Conservation (phyloP, 2,888 invertebrate species). For the Psylliodes chrysocephalus region DNA sequence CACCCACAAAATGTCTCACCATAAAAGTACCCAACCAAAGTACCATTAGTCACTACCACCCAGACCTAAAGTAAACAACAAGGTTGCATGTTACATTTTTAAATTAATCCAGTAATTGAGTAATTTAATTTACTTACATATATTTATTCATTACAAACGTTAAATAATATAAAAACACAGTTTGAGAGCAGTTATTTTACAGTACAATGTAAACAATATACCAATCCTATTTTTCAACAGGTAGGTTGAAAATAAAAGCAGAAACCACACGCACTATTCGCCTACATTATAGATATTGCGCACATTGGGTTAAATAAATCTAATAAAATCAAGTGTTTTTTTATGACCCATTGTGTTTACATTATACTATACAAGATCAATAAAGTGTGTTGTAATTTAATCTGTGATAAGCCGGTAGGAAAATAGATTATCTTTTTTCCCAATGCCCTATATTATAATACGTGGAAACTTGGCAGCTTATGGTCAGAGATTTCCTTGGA, state of each 20-base stretch:
- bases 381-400: neutral
- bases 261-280: neutral
- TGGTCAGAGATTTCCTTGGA: constrained; percentile 87
- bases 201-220: neutral
- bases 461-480: constrained; percentile 89
- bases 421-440: constrained; percentile 1
- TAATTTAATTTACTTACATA: too few species aligned
- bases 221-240: neutral
- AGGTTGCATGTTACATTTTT: too few species aligned
- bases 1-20: too few species aligned
- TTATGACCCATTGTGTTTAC: neutral
- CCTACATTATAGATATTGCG: neutral
- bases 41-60: too few species aligned
- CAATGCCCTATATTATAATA: constrained; percentile 91
- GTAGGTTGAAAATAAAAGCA: neutral
- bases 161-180: too few species aligned
- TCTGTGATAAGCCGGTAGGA: neutral
- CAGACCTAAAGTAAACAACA: too few species aligned
- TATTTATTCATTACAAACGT: too few species aligned
- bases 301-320: neutral
- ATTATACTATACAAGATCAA: neutral
- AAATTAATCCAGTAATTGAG: too few species aligned
- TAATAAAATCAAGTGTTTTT: neutral
- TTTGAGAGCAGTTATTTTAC: neutral
- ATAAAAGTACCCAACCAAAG: too few species aligned